Evolutionary conservation across 2,113 vertebrate genomes (phyloP).

Genomic region (Chloropsis hardwickii): DNA sequence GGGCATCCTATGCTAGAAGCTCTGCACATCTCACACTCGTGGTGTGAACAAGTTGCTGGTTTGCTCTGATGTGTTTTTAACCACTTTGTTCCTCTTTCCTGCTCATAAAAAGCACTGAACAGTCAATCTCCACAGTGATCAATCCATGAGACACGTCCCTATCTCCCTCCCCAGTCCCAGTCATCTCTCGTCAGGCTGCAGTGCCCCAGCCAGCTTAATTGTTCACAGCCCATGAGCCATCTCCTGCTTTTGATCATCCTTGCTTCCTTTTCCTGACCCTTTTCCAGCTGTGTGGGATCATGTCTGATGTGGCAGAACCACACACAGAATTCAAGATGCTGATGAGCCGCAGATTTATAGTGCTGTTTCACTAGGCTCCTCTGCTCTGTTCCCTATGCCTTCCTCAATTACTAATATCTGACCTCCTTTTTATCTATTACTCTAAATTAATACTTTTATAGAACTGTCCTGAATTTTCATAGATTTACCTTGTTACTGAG

Average conservation of each 20-base stretch:
- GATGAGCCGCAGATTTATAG: background rate
- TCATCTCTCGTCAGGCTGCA: background rate
- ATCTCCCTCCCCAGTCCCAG: background rate
- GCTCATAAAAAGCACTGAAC: background rate
- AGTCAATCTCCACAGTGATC: background rate
- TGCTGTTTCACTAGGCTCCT: background rate
- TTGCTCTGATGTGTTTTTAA: background rate
- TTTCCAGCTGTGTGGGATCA: background rate
- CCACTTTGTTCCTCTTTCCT: background rate
- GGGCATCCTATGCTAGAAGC: background rate
- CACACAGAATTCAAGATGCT: background rate
- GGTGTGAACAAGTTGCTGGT: background rate
- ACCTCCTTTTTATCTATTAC: background rate
- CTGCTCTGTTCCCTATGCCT: background rate
- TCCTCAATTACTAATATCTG: background rate
- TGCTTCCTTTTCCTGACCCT: slow-evolving; percentile 13
- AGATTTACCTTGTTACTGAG: background rate
- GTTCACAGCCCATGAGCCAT: background rate
- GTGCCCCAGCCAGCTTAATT: background rate
- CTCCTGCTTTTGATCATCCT: background rate
- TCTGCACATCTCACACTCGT: background rate
- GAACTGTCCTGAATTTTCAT: background rate
- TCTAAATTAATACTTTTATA: background rate
- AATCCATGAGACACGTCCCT: background rate
- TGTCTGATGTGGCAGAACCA: slow-evolving; percentile 8